Percentiles rank a stretch among this genome's conserved stretches.
Conservation (phyloP, 1,140 invertebrate species). For the Neotoxoptera formosana region DNA sequence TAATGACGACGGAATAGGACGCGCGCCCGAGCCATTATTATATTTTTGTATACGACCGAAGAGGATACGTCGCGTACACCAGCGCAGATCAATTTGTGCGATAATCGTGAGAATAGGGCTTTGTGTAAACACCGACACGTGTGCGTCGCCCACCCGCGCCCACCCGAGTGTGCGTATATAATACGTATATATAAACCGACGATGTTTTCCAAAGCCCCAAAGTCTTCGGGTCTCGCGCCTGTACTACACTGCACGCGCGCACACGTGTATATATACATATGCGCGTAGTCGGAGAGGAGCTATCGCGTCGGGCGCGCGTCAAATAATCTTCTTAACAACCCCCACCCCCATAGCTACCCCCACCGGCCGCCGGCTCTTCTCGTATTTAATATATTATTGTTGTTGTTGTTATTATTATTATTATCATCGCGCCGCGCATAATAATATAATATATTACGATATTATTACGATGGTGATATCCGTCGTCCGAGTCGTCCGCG, state of each 20-base stretch:
- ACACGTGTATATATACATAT: neutral
- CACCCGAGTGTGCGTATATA: too few species aligned
- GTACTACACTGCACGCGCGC: neutral
- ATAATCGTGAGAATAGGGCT: conserved; percentile 55
- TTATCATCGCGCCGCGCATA: too few species aligned
- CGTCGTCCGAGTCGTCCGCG: too few species aligned
- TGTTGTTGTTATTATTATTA: too few species aligned
- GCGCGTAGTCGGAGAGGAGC: neutral
- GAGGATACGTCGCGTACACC: neutral
- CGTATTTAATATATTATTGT: too few species aligned
- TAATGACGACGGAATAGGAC: neutral
- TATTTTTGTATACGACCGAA: neutral
- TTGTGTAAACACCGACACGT: conserved; percentile 55
- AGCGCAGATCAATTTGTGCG: conserved; percentile 52
- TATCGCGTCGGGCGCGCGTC: neutral
- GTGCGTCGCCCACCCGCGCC: neutral
- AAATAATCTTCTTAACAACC: conserved; percentile 28
- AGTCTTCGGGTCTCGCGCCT: conserved; percentile 36
- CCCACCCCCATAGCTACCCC: too few species aligned
- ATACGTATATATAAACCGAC: neutral
- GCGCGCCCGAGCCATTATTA: neutral
- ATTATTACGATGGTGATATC: too few species aligned
- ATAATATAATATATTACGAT: too few species aligned
- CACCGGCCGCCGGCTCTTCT: too few species aligned
- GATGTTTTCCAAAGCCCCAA: conserved; percentile 36